phyloP scores from a whole-genome alignment of 2,797 vertebrate genomes.

The Gobio occitaniae region DNA sequence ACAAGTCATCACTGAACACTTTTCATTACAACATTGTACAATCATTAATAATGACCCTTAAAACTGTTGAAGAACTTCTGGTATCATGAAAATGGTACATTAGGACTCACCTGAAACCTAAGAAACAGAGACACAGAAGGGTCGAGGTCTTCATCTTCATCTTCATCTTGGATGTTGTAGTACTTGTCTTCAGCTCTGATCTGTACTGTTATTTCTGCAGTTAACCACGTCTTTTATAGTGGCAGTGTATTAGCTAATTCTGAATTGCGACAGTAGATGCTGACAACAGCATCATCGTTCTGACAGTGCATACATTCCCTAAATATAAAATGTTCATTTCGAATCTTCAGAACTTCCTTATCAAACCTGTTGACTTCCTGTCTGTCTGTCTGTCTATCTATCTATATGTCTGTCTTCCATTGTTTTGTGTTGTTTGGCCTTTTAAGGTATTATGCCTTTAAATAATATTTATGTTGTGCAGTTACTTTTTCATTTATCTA shows the following conservation, averaged over 20 bases:
- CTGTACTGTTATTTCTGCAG: background rate
- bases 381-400: background rate
- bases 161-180: background rate
- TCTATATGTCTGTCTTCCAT: background rate
- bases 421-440: background rate
- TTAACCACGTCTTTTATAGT: constrained; percentile 12
- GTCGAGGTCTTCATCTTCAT: background rate
- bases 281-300: background rate
- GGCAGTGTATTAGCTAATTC: background rate
- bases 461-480: too few relatives aligned
- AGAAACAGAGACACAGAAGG: constrained; percentile 5
- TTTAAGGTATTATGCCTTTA: too few relatives aligned
- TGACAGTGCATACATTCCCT: background rate
- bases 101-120: constrained; percentile 18
- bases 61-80: background rate
- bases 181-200: background rate
- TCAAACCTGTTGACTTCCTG: background rate
- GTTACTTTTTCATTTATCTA: background rate
- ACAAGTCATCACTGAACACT: background rate
- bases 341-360: background rate
- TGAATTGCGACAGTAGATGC: background rate
- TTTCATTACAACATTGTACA: background rate
- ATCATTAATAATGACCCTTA: background rate
- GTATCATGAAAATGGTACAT: background rate
- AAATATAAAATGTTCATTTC: background rate